Evolutionary conservation across 2,113 vertebrate genomes (phyloP).

Genomic region (Sporophila hypoxantha): DNA sequence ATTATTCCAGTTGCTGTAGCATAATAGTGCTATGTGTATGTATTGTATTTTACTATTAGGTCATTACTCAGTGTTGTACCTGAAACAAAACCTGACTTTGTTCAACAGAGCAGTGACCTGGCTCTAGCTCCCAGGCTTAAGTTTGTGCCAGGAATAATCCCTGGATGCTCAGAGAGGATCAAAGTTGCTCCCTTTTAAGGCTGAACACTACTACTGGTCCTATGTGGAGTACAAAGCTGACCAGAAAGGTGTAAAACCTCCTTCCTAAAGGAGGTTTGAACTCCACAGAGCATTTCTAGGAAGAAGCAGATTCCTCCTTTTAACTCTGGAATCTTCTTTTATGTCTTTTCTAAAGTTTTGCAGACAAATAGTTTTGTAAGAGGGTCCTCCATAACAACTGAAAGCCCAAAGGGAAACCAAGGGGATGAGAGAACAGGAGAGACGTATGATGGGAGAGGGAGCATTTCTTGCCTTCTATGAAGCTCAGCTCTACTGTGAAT

Average conservation of each 20-base stretch:
- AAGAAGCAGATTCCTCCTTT: neutral
- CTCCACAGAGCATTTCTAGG: neutral
- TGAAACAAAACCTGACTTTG: neutral
- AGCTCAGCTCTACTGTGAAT: neutral
- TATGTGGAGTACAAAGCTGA: neutral
- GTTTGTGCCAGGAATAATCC: neutral
- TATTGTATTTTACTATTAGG: neutral
- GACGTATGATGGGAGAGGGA: neutral
- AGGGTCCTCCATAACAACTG: neutral
- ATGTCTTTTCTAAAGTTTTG: neutral
- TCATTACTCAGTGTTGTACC: neutral
- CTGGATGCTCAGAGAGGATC: neutral
- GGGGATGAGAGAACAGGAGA: neutral
- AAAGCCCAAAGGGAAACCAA: neutral
- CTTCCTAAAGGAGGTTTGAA: neutral
- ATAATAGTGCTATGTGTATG: neutral
- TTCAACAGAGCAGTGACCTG: neutral
- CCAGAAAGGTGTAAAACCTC: neutral
- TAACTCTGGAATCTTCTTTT: neutral
- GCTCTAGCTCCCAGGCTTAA: neutral
- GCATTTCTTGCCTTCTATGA: neutral
- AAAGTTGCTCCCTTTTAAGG: neutral
- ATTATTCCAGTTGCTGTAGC: neutral
- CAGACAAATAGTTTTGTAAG: neutral
- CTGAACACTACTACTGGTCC: neutral